Conservation (phyloP, 2,888 invertebrate species). For the Luperina testacea region DNA sequence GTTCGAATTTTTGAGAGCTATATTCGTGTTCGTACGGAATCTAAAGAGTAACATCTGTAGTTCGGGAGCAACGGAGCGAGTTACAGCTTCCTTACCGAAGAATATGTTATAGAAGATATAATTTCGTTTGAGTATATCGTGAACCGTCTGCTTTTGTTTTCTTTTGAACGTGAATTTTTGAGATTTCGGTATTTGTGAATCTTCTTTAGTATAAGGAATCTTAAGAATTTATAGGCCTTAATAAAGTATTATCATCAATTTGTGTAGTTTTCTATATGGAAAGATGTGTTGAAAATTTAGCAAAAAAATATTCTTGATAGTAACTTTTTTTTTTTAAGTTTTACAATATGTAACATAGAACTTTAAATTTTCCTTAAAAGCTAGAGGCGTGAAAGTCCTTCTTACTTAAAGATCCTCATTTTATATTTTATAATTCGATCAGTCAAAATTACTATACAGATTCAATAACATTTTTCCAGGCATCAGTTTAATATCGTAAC, state of each 20-base stretch:
- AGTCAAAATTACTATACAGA: not conserved
- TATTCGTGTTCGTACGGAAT: constrained; percentile 62
- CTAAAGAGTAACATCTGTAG: constrained; percentile 70
- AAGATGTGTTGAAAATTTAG: not conserved
- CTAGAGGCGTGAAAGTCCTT: too few species aligned
- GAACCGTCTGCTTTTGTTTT: constrained; percentile 35
- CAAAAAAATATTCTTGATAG: not conserved
- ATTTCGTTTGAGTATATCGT: constrained; percentile 45
- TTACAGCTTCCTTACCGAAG: constrained; percentile 65
- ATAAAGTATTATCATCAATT: too few species aligned
- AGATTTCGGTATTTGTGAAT: not conserved
- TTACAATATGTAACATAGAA: too few species aligned
- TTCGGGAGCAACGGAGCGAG: constrained; percentile 59
- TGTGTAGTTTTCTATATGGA: not conserved
- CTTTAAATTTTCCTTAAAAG: too few species aligned
- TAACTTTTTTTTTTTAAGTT: not conserved
- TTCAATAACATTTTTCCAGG: not conserved
- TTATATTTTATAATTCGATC: not conserved
- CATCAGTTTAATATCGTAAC: not conserved
- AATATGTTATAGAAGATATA: constrained; percentile 69
- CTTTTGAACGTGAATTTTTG: constrained; percentile 1
- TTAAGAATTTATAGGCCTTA: not conserved
- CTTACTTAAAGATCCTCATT: too few species aligned
- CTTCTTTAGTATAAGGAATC: too few species aligned
- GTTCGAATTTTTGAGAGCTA: constrained; percentile 69